A percentile compares a stretch with the other conserved stretches of the same genome.
Conservation (phyloP, 2,888 invertebrate species). For the Anoncus sp. region DNA sequence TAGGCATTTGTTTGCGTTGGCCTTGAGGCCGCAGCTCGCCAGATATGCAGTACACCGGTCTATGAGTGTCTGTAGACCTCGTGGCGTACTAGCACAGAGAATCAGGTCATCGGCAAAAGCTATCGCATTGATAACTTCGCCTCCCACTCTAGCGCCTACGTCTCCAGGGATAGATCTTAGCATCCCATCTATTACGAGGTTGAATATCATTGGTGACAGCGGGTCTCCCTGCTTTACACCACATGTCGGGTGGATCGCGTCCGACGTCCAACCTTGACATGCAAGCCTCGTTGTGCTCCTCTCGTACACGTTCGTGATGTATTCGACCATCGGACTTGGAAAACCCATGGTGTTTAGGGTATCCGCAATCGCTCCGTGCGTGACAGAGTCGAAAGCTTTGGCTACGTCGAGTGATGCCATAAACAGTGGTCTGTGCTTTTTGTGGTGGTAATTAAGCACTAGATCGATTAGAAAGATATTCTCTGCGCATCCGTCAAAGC, state of each 20-base stretch:
- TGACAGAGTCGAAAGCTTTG: conserved; percentile 60
- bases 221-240: too few relatives aligned
- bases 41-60: too few relatives aligned
- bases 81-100: conserved; percentile 36
- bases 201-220: conserved; percentile 64
- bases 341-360: too few relatives aligned
- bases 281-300: too few relatives aligned
- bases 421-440: conserved; percentile 48
- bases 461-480: conserved; percentile 61
- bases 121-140: conserved; percentile 21
- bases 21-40: conserved; percentile 17
- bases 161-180: conserved; percentile 20
- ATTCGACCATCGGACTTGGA: too few relatives aligned
- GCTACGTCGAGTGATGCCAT: conserved; percentile 58
- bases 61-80: conserved; percentile 34
- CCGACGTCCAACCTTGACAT: too few relatives aligned
- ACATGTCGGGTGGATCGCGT: too few relatives aligned
- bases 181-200: conserved; percentile 54
- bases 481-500: conserved; percentile 59
- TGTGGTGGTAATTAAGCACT: conserved; percentile 38
- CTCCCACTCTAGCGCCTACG: conserved; percentile 35
- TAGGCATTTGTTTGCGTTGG: conserved; percentile 54
- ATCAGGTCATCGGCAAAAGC: conserved; percentile 68
- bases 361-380: conserved; percentile 52
- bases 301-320: too few relatives aligned